Base-by-base conservation (phyloP, 2,797 vertebrate genomes). In the Takifugu ocellatus region DNA sequence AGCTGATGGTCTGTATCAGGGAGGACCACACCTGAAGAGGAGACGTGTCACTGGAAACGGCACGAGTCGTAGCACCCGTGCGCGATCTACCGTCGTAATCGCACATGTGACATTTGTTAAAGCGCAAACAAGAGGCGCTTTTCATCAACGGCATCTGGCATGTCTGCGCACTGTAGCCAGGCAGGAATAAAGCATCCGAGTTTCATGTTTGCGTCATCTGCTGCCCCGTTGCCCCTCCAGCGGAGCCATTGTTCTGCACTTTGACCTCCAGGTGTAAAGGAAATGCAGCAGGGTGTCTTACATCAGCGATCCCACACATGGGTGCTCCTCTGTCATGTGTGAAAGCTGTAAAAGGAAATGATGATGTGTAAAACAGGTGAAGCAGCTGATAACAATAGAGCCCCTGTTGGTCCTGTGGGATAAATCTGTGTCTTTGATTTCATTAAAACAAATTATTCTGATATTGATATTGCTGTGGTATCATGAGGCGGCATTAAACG, bases 11-110 rank as follows among this genome's bases (percentile, higher is more conserved):
- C 78, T 86, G 77, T 84, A 89, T 84, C 90, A 87, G 83, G 85
- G 88, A 90, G 91, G 93, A 91, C 94, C 92, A 91, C 91, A 92
- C 92, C 81, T 93, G 91, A 92, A 74, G 68, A 75, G 89, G 87
- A 84, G 84, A 45, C 15, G 5, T 75, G 88, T 82, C 54, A 33
- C 24, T 50, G 25, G 48, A 58, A 59, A 47, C 64, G 46, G 75
- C 59, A 46, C 50, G 45, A 16, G 57, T 51, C 54, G 31, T 33
- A 47, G 27, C 62, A 52, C 47, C 29, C 54, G n/a, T 42, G 71
- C 48, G 59, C 49, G 59, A 29, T 50, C 44, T 24, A 16, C 61
- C 25, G 54, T 27, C 7, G 16, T 33, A 36, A 54, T 33, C 21
- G 16, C 45, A 36, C 47, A 39, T 24, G 52, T 45, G 56, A 55